Percentiles rank a stretch among this genome's conserved stretches.
Conservation (phyloP, 2,888 invertebrate genomes). For the Mylabris sibirica region DNA sequence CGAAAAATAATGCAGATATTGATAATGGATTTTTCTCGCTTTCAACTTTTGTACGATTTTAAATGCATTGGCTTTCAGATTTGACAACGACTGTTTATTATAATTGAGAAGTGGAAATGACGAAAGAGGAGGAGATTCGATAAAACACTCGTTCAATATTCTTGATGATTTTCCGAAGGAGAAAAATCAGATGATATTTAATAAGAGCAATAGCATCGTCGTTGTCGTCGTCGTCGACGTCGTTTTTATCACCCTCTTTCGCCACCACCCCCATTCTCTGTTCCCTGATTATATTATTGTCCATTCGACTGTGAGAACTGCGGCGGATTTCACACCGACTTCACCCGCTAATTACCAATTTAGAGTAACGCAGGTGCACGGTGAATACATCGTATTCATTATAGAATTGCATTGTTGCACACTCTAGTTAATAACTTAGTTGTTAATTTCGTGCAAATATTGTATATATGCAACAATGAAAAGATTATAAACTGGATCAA, state of each 20-base stretch:
- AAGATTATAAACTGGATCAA: conserved; percentile 13
- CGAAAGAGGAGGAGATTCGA: not conserved
- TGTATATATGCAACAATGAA: conserved; percentile 19
- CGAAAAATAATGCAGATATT: conserved; percentile 61
- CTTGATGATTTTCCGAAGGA: not conserved
- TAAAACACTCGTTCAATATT: not conserved
- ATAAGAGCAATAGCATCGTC: not conserved
- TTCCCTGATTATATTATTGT: conserved; percentile 58
- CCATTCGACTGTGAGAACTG: conserved; percentile 59
- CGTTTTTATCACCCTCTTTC: not conserved
- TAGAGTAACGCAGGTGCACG: conserved; percentile 58
- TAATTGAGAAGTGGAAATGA: conserved; percentile 24
- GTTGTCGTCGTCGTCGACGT: not conserved
- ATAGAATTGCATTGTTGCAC: conserved; percentile 57
- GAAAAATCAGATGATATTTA: not conserved
- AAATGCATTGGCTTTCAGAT: conserved; percentile 52
- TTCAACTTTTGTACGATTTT: conserved; percentile 53
- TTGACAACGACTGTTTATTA: conserved; percentile 44
- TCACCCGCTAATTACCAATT: conserved; percentile 62
- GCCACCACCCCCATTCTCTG: conserved; percentile 11
- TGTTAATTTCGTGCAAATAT: conserved; percentile 44
- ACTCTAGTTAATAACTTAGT: conserved; percentile 56
- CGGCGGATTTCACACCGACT: conserved; percentile 62
- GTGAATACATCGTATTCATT: conserved; percentile 56
- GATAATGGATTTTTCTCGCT: conserved; percentile 59